These are phyloP conservation scores for Amphimallon solstitiale DNA, from an alignment of 2,888 invertebrate species.

Conservation along the genomic window DNA sequence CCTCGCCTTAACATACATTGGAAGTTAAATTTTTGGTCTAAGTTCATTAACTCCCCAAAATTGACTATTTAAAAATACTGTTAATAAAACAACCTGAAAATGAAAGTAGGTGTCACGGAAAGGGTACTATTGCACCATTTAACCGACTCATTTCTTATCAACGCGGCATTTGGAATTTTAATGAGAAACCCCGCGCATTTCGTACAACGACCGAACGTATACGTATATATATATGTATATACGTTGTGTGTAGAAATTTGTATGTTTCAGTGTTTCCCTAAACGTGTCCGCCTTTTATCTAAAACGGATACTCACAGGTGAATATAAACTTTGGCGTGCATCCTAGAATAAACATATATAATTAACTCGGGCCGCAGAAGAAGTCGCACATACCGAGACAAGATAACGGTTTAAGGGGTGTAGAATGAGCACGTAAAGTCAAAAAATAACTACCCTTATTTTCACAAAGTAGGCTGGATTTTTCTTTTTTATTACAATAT, in stretches of 20 bases:
- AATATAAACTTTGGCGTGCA: constrained; percentile 18
- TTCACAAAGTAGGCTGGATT: neutral
- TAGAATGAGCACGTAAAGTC: constrained; percentile 9
- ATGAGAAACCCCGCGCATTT: neutral
- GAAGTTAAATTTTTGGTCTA: too few relatives aligned
- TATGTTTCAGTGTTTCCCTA: neutral
- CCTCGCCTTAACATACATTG: too few relatives aligned
- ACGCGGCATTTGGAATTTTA: neutral
- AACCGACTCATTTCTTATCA: too few relatives aligned
- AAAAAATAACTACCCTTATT: constrained; percentile 30
- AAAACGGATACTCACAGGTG: constrained; percentile 13
- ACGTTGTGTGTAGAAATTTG: too few relatives aligned
- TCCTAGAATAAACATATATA: constrained; percentile 32
- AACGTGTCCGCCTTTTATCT: neutral
- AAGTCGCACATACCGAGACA: too few relatives aligned
- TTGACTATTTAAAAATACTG: too few relatives aligned
- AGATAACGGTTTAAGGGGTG: neutral
- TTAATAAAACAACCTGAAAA: too few relatives aligned
- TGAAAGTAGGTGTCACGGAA: too few relatives aligned
- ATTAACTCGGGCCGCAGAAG: constrained; percentile 8
- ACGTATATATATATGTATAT: too few relatives aligned
- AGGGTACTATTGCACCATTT: too few relatives aligned
- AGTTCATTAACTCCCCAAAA: too few relatives aligned
- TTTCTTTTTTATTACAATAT: too few relatives aligned
- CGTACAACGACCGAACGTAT: neutral